Evolutionary conservation across 2,113 vertebrate genomes (phyloP).

Genomic region (Stigmatopora argus): DNA sequence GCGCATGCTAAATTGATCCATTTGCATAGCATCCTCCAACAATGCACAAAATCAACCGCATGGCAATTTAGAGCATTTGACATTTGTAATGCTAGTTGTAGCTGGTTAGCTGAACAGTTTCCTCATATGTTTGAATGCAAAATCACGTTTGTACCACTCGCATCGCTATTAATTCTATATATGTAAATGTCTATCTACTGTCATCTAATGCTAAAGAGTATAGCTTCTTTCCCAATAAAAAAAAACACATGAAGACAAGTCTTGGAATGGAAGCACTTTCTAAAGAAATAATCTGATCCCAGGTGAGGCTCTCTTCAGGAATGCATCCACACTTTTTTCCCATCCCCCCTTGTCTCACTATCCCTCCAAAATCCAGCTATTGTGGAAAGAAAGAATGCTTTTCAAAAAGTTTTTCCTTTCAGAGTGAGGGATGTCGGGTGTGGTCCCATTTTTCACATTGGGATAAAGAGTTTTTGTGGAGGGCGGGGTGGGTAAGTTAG

Average conservation of each 20-base stretch:
- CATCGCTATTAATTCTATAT: background rate
- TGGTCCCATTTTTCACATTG: constrained; percentile 37
- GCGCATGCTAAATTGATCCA: no score
- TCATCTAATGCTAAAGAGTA: constrained; percentile 53
- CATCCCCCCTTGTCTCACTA: constrained; percentile 1
- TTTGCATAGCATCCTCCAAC: no score
- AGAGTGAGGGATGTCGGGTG: constrained; percentile 49
- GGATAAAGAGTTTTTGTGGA: constrained; percentile 1
- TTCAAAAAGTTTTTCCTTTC: constrained; percentile 54
- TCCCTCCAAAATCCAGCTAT: constrained; percentile 27
- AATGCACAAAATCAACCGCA: no score
- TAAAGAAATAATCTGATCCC: constrained; percentile 48
- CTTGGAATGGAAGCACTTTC: constrained; percentile 47
- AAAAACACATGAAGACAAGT: constrained; percentile 30
- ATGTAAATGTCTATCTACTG: background rate
- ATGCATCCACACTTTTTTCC: constrained; percentile 29
- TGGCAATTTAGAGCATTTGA: no score
- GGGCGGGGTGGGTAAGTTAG: no score
- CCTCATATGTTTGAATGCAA: no score
- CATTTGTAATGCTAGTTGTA: no score
- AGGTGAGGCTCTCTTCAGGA: constrained; percentile 53
- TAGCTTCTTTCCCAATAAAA: constrained; percentile 61
- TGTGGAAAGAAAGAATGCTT: constrained; percentile 62
- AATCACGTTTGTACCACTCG: no score
- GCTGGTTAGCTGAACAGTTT: no score